A percentile compares a stretch with the other conserved stretches of the same genome.
phyloP scores from a whole-genome alignment of 37 sponge, comb jelly and placozoan species.

The Axinella damicornis region DNA sequence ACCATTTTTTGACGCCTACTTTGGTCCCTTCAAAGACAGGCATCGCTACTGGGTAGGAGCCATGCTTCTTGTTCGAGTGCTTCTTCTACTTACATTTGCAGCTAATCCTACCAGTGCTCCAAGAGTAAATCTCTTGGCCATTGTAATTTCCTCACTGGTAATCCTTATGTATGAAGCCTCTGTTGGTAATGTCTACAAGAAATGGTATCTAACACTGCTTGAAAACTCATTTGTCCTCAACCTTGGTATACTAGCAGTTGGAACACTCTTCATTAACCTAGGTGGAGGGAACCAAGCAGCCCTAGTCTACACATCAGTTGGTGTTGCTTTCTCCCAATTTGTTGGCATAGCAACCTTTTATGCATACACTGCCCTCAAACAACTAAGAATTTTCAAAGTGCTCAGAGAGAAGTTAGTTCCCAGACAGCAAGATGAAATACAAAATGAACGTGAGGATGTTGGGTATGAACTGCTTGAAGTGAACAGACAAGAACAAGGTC shows the following conservation, averaged over 20 bases:
- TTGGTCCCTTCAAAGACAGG: conserved; percentile 17
- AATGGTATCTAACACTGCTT: not conserved
- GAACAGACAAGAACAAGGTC: too few species aligned
- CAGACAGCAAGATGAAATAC: too few species aligned
- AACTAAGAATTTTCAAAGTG: too few species aligned
- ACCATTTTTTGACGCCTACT: conserved; percentile 40
- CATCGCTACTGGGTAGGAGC: conserved; percentile 35
- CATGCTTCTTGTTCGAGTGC: conserved; percentile 22
- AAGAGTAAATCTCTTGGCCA: not conserved
- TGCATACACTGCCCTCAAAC: too few species aligned
- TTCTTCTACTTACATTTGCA: not conserved
- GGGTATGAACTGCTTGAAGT: too few species aligned
- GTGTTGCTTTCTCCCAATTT: not conserved
- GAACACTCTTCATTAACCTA: not conserved
- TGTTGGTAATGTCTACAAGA: too few species aligned
- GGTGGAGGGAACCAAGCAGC: not conserved
- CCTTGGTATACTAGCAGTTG: not conserved
- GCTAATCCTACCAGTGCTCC: not conserved
- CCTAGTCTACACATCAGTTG: not conserved
- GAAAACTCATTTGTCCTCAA: not conserved
- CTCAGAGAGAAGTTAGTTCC: too few species aligned
- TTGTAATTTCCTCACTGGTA: not conserved
- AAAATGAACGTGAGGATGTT: too few species aligned
- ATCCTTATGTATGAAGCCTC: not conserved
- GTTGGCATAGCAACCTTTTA: too few species aligned